Evolutionary conservation across 2,113 vertebrate genomes (phyloP).

Genomic region (Colossoma macropomum): DNA sequence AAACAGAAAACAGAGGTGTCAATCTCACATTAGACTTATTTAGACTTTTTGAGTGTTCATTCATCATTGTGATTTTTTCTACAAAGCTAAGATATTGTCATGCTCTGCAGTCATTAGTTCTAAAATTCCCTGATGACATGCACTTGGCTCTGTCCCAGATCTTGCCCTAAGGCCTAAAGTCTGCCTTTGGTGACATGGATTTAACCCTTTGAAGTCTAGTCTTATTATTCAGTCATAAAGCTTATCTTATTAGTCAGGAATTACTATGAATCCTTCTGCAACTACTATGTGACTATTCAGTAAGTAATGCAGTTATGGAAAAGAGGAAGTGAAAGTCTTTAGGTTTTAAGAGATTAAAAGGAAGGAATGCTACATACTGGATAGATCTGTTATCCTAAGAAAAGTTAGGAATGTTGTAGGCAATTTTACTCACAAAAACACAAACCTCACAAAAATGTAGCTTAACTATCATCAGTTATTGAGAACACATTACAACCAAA

Average conservation of each 20-base stretch:
- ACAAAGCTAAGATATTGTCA: background rate
- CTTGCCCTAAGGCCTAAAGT: background rate
- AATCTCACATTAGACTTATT: too few relatives aligned
- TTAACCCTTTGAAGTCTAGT: background rate
- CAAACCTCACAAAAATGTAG: too few relatives aligned
- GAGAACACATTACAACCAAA: too few relatives aligned
- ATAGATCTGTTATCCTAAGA: too few relatives aligned
- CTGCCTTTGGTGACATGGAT: background rate
- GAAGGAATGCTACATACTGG: background rate
- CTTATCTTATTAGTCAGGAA: background rate
- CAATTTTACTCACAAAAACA: too few relatives aligned
- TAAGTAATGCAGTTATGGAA: background rate
- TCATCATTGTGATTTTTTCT: too few relatives aligned
- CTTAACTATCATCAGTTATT: too few relatives aligned
- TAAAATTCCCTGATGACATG: background rate
- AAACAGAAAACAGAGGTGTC: too few relatives aligned
- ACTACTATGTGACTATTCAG: background rate
- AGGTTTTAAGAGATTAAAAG: background rate
- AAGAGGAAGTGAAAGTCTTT: background rate
- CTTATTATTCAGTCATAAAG: too few relatives aligned
- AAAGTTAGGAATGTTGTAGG: too few relatives aligned
- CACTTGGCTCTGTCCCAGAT: background rate
- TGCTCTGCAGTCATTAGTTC: background rate
- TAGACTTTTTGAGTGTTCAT: too few relatives aligned
- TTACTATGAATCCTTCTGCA: background rate